phyloP scores from a whole-genome alignment of 2,888 invertebrate genomes.

The Zhuqinia jingwanae region DNA sequence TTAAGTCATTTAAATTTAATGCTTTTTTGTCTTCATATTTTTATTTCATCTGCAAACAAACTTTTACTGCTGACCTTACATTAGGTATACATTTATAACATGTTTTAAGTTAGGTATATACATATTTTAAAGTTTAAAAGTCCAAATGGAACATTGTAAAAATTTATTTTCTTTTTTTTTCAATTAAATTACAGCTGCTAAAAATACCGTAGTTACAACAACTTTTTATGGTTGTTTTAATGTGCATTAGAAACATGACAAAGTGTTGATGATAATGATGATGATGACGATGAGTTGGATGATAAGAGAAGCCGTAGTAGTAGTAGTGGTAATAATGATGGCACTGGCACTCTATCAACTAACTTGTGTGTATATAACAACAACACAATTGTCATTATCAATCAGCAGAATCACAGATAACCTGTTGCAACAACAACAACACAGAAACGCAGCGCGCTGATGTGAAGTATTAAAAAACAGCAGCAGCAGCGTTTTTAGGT shows the following conservation, averaged over 20 bases:
- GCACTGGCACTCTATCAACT: neutral
- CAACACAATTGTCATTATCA: no score
- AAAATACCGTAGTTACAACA: no score
- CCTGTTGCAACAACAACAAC: neutral
- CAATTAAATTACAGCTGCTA: no score
- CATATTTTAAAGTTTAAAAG: no score
- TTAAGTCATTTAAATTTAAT: no score
- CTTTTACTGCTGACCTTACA: no score
- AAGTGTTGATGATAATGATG: neutral
- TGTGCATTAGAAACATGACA: neutral
- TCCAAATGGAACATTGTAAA: neutral
- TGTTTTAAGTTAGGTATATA: neutral
- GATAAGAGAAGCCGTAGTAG: neutral
- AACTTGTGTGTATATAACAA: no score
- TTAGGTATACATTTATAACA: no score
- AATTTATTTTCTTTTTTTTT: neutral
- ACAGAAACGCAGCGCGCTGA: neutral
- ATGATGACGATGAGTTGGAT: neutral
- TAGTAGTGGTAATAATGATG: neutral
- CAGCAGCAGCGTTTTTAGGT: slow-evolving; percentile 25
- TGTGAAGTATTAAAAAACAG: no score
- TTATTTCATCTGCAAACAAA: no score
- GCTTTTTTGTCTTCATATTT: no score
- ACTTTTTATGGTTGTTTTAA: slow-evolving; percentile 12
- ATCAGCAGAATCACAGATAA: no score